phyloP scores from a whole-genome alignment of 2,888 invertebrate genomes.

The Heteropelma amictum region DNA sequence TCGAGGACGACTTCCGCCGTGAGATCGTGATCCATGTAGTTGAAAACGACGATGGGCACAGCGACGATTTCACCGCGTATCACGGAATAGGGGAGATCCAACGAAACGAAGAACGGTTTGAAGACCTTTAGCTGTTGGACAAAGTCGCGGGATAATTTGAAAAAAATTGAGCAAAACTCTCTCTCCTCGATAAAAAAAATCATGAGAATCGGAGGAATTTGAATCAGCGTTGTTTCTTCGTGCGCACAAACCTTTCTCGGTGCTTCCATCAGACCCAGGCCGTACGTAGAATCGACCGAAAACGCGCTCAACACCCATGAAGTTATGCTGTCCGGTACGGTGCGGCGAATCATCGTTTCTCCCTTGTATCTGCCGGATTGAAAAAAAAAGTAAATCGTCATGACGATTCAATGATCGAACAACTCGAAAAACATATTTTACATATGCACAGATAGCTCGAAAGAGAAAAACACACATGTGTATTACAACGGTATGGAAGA shows the following conservation, averaged over 20 bases:
- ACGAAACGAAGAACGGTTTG: conserved; percentile 90
- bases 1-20: conserved; percentile 91
- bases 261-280: conserved; percentile 86
- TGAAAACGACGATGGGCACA: conserved; percentile 92
- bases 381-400: not conserved
- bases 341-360: conserved; percentile 81
- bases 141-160: not conserved
- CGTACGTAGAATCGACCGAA: conserved; percentile 86
- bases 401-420: not conserved
- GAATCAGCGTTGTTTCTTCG: not conserved
- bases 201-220: not conserved
- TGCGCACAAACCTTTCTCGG: conserved; percentile 79
- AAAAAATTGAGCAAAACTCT: not conserved
- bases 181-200: not conserved
- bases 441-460: not conserved
- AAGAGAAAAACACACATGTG: not conserved
- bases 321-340: conserved; percentile 90
- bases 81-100: conserved; percentile 93
- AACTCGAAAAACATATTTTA: not conserved
- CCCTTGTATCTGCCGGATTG: conserved; percentile 81
- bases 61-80: conserved; percentile 94
- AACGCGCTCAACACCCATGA: conserved; percentile 92
- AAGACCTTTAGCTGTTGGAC: conserved; percentile 83
- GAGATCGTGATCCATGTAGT: conserved; percentile 89
- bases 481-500: not conserved